Percentiles rank a stretch among this genome's conserved stretches.
Conservation (phyloP, 92 coral and sea anemone species). For the Epizoanthus ramosus region DNA sequence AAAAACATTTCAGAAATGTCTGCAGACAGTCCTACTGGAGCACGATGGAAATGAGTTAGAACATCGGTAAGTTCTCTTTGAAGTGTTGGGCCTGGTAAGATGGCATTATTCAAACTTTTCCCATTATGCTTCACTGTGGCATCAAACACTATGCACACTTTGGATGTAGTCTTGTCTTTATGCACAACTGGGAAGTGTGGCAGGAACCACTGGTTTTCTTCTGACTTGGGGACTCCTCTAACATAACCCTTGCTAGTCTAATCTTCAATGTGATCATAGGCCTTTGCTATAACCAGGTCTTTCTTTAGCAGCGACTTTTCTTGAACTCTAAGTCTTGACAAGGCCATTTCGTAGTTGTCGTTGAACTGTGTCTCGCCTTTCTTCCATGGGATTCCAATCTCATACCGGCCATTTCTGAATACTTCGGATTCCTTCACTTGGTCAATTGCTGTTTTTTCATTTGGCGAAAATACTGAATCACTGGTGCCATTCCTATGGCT, state of each 20-base stretch:
- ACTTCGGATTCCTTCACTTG: slow-evolving; percentile 6
- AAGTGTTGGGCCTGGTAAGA: slow-evolving; percentile 30
- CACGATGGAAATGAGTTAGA: slow-evolving; percentile 49
- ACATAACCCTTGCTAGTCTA: slow-evolving; percentile 30
- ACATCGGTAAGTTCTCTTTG: slow-evolving; percentile 50
- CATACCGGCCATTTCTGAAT: not conserved
- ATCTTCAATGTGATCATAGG: slow-evolving; percentile 9
- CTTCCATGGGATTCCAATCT: slow-evolving; percentile 1
- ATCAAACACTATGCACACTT: slow-evolving; percentile 31
- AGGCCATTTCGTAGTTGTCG: slow-evolving; percentile 28
- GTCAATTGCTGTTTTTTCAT: not conserved
- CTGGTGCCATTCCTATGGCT: slow-evolving; percentile 31
- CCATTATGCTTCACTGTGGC: slow-evolving; percentile 35
- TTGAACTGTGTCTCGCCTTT: slow-evolving; percentile 23
- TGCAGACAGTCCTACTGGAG: slow-evolving; percentile 48
- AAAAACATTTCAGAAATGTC: slow-evolving; percentile 53
- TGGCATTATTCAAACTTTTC: slow-evolving; percentile 37
- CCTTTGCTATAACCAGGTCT: not conserved
- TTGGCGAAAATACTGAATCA: not conserved
- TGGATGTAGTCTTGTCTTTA: slow-evolving; percentile 31
- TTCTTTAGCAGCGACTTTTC: slow-evolving; percentile 41
- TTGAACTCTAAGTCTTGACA: too few species aligned
- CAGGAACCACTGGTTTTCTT: slow-evolving; percentile 35
- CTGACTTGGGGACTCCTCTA: not conserved
- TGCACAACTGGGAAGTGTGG: slow-evolving; percentile 45